Evolutionary conservation across 2,797 vertebrate genomes (phyloP), one percentile per base, ranked within the genome.

Genomic region (Myoxocephalus aenaeus): DNA sequence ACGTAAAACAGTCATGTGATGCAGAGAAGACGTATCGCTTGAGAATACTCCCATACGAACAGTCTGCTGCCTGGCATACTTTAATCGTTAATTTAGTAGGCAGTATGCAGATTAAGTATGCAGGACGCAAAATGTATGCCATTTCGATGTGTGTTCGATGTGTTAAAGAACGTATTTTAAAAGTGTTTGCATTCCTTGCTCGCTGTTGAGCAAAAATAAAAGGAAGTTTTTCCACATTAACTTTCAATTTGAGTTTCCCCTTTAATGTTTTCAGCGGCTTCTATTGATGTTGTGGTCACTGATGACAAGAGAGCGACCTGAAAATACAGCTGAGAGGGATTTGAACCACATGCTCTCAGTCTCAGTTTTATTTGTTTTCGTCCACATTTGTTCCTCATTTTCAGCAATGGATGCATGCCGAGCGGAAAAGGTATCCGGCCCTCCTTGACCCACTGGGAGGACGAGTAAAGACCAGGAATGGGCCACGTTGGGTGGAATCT

Each of bases 381-480:
- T 62, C 58, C 82, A 87, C 84, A 87, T 90, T 90, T 89, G 84
- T 65, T 89, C 65, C 44, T 80, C 7, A 72, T 86, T 90, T 88
- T 61, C 74, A 74, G 77, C 73, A 54, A 7, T 2, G 56, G 12
- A 70, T 56, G 53, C 73, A 18, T 2, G 65, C 61, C 54, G 83
- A 77, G 65, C 5, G 0, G 3, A 42, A 73, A 76, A 65, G n/a
- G 34, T 65, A 4, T 53, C 34, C 74, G 53, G 58, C 34, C 25
- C 57, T 69, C 8, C 5, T 75, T 25, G 13, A 20, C 58, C 53
- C 64, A 42, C 46, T 0, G 50, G 13, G 81, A 72, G 27, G 32
- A 77, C 13, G 2, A 70, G 59, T 2, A 53, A 20, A 69, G 20
- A 40, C 36, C 50, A 48, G 27, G 29, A 69, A 18, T 2, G 27